Evolutionary conservation across 2,888 invertebrate species (phyloP), one percentile per base, ranked within the genome.

Genomic region (Unio delphinus): DNA sequence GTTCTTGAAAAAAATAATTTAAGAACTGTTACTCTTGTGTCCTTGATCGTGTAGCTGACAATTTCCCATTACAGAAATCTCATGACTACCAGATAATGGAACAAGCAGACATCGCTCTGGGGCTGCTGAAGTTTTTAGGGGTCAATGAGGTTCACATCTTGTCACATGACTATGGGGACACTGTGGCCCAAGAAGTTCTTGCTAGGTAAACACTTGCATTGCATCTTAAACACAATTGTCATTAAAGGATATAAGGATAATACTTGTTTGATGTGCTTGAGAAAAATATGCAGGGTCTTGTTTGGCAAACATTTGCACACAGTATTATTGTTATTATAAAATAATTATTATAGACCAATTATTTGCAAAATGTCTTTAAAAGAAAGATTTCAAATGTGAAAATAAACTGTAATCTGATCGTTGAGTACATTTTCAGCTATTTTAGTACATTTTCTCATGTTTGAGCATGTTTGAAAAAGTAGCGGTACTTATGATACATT

Each of bases 141-240:
- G 70, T 89, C 0, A 69, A 65, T 1, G 67, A 77, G 3, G 81
- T 84, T 11, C 89, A 89, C 70, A 57, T 90, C 7, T 68, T 90
- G 64, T 80, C 89, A 34, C 90, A 90, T 80, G 90, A 90, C 79
- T 88, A 88, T 74, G 90, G 90, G 2, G 90, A 90, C 72, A 88
- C 89, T 6, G 89, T 90, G 26, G 88, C 88, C 6, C 83, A 88
- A 69, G 90, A 90, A 70, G 72, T 90, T 23, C 71, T 90, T n/a
- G 83, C 85, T 30, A 86, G 87, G 84, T 86, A 79, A 57, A 55
- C 64, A 18, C 34, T 30, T 23, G 18, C 23, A n/a, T 20, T 60
- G 60, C 28, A n/a, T 5, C 28, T 60, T n/a, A 60, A 60, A 18
- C 26, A 60, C 28, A 28, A n/a, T 60, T 26, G 5, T 4, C n/a